These are phyloP conservation scores for Acomys russatus DNA, from an alignment of 2,797 vertebrate species.

Conservation along the genomic window DNA sequence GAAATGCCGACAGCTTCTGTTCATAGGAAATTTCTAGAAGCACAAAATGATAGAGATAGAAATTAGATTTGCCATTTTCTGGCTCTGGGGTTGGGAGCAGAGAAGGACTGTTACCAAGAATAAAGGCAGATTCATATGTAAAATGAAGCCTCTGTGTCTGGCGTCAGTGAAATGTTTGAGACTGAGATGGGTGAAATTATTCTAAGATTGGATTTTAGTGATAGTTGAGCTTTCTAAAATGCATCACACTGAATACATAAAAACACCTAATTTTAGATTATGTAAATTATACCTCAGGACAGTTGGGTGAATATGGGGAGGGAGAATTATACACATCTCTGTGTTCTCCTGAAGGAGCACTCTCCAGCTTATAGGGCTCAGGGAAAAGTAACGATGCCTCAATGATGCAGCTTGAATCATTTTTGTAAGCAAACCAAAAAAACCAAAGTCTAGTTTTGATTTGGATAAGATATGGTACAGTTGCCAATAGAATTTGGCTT, in stretches of 20 bases:
- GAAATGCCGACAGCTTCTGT: background rate
- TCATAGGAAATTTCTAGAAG: background rate
- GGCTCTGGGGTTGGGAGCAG: too few relatives aligned
- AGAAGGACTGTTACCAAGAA: background rate
- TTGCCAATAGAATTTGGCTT: background rate
- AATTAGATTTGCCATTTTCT: background rate
- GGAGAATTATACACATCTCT: background rate
- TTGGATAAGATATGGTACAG: background rate
- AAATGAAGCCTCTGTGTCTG: too few relatives aligned
- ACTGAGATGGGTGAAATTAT: background rate
- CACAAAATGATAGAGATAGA: background rate
- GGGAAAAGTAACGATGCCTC: background rate
- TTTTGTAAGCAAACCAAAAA: background rate
- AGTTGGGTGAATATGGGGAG: background rate
- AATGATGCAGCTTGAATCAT: background rate
- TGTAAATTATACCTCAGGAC: conserved; percentile 30
- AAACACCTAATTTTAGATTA: conserved; percentile 35
- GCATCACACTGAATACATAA: conserved; percentile 11
- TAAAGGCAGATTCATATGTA: background rate
- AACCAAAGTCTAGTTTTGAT: background rate
- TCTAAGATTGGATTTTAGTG: background rate
- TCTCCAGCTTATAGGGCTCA: background rate
- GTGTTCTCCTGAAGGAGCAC: background rate
- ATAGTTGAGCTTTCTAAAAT: conserved; percentile 49
- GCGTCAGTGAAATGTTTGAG: background rate